phyloP scores from a whole-genome alignment of 2,797 vertebrate species.

The Luscinia luscinia region DNA sequence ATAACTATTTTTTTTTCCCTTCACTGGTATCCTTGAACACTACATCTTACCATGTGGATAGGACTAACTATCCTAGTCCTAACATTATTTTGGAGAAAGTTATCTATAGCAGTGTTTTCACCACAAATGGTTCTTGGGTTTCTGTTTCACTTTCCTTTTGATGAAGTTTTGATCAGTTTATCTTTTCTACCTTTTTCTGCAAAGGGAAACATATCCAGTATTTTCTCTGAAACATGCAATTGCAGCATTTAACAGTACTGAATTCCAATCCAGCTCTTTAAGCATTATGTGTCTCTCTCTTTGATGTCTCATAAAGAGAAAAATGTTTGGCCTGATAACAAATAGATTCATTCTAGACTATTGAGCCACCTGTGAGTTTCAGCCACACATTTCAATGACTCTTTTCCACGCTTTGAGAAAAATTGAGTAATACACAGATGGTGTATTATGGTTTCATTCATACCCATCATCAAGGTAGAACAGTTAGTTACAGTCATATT shows the following conservation, averaged over 20 bases:
- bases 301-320: not conserved
- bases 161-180: not conserved
- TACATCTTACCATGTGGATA: not conserved
- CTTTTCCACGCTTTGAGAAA: not conserved
- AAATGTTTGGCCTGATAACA: not conserved
- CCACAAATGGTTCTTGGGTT: not conserved
- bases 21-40: not conserved
- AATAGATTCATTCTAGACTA: not conserved
- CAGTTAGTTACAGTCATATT: not conserved
- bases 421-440: not conserved
- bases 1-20: not conserved
- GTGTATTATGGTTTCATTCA: not conserved
- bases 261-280: not conserved
- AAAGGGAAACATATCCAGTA: not conserved
- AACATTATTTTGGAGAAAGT: not conserved
- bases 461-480: not conserved
- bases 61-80: not conserved
- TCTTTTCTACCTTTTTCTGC: not conserved
- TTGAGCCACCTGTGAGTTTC: not conserved
- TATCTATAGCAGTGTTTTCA: not conserved
- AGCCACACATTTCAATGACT: not conserved
- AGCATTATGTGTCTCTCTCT: not conserved
- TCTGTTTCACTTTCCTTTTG: not conserved
- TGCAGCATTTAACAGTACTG: not conserved
- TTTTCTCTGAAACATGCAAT: not conserved